These are phyloP conservation scores for Pterobdella sp. DNA, from an alignment of 2,888 invertebrate genomes.

Conservation along the genomic window DNA sequence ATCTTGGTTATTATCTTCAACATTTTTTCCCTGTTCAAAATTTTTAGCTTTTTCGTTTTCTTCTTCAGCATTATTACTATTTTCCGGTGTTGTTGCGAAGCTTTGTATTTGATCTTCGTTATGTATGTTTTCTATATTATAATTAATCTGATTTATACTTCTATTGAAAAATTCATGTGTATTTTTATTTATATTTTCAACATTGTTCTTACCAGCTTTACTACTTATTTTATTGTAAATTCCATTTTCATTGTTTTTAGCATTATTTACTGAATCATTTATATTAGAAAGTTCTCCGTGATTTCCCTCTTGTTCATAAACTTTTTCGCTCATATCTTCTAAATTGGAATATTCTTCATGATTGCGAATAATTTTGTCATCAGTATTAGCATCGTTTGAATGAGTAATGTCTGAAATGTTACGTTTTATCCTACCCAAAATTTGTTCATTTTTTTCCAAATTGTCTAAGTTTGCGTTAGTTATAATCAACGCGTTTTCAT, in stretches of 20 bases:
- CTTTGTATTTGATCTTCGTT: no score
- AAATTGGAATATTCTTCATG: neutral
- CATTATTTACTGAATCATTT: neutral
- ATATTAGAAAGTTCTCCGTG: no score
- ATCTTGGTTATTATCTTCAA: no score
- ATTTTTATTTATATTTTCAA: constrained; percentile 10
- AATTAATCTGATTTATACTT: neutral
- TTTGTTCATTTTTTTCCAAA: no score
- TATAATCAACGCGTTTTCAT: no score
- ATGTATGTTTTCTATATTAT: neutral
- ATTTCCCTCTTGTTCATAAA: no score
- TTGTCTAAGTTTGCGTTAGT: no score
- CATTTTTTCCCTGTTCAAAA: no score
- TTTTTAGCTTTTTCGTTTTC: no score
- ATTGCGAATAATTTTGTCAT: neutral
- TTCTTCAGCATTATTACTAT: no score
- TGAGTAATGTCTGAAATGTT: neutral
- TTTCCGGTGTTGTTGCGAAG: no score
- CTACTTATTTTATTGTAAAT: neutral
- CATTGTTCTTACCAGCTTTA: neutral
- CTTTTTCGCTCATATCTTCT: neutral
- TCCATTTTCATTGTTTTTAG: neutral
- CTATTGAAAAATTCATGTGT: neutral
- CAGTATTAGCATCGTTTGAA: neutral
- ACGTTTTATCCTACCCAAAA: no score